These are phyloP conservation scores for Atherinomorus stipes DNA, from an alignment of 2,113 vertebrate genomes.

Conservation along the genomic window DNA sequence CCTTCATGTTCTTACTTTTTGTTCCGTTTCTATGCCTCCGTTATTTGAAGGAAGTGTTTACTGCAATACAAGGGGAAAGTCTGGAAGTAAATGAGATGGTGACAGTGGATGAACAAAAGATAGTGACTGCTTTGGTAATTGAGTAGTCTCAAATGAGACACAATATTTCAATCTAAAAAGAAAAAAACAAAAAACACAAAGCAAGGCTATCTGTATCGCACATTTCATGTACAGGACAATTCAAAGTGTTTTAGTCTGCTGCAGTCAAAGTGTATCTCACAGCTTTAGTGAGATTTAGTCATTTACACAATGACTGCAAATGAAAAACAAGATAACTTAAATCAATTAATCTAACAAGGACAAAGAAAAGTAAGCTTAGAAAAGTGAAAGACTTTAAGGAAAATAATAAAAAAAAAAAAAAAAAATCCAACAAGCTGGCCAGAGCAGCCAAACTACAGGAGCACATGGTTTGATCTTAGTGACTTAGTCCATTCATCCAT, in stretches of 20 bases:
- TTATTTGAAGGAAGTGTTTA: conserved; percentile 8
- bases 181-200: too few relatives aligned
- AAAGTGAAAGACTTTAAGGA: not conserved
- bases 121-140: conserved; percentile 41
- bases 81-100: conserved; percentile 20
- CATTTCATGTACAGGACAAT: too few relatives aligned
- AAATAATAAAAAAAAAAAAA: not conserved
- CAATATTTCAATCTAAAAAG: conserved; percentile 34
- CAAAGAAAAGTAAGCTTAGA: not conserved
- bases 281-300: conserved; percentile 21
- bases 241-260: too few relatives aligned
- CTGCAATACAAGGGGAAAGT: not conserved
- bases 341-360: too few relatives aligned
- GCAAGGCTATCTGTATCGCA: too few relatives aligned
- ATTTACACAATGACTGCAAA: conserved; percentile 1
- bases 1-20: too few relatives aligned
- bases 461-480: too few relatives aligned
- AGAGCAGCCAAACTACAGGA: too few relatives aligned
- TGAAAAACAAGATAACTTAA: not conserved
- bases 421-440: not conserved
- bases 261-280: conserved; percentile 29
- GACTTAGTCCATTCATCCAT: too few relatives aligned
- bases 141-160: conserved; percentile 22
- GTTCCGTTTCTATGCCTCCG: not conserved
- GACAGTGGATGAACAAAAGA: conserved; percentile 15